Evolutionary conservation across 1,140 invertebrate genomes (phyloP).

Genomic region (Halotydeus destructor): DNA sequence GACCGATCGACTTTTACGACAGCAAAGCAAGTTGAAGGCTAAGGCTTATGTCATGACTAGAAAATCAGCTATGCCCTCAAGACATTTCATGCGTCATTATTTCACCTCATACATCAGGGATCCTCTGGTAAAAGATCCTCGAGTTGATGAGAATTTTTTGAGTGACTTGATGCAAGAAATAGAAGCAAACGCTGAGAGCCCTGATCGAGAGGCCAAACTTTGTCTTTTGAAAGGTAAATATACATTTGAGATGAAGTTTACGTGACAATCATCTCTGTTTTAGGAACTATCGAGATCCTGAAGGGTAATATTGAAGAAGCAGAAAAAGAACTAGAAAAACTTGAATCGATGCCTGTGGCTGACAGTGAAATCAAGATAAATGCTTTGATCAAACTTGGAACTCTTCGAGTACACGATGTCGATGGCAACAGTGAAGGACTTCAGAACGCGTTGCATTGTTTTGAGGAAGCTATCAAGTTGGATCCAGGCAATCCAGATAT

Average conservation of each 20-base stretch:
- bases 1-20: slow-evolving; percentile 65
- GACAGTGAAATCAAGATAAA: slow-evolving; percentile 33
- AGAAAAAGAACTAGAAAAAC: background rate
- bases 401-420: slow-evolving; percentile 47
- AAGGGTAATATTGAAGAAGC: slow-evolving; percentile 12
- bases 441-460: slow-evolving; percentile 43
- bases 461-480: slow-evolving; percentile 45
- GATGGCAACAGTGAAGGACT: slow-evolving; percentile 31
- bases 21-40: slow-evolving; percentile 33
- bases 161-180: slow-evolving; percentile 9
- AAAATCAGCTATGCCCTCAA: slow-evolving; percentile 50
- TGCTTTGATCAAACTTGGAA: slow-evolving; percentile 71
- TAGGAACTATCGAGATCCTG: slow-evolving; percentile 11
- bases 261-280: background rate
- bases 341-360: background rate
- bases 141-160: slow-evolving; percentile 18
- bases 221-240: slow-evolving; percentile 9
- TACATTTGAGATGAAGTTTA: background rate
- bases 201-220: slow-evolving; percentile 4
- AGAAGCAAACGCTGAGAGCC: background rate
- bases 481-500: slow-evolving; percentile 61
- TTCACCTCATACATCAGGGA: slow-evolving; percentile 64
- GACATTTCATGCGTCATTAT: slow-evolving; percentile 60
- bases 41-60: slow-evolving; percentile 33
- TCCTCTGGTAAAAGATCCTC: slow-evolving; percentile 33